Base-by-base conservation (phyloP, 1,140 invertebrate genomes). In the Meloidogyne floridensis region DNA sequence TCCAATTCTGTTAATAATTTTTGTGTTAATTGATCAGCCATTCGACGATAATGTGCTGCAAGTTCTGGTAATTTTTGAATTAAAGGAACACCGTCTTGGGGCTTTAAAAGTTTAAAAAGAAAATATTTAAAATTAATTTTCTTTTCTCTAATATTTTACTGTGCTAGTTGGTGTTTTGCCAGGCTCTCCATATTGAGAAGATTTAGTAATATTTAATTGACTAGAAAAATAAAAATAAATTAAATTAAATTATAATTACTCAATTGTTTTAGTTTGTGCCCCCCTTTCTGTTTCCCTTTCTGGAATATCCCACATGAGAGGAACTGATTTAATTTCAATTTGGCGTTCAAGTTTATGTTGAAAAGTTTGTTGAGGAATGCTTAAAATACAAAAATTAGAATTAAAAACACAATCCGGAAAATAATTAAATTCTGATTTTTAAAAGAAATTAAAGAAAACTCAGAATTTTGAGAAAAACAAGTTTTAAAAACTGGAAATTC, bases 11-110 rank as follows among this genome's bases (percentile, higher is more conserved):
- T 72, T 42, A 53, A 20, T 20, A 81, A 54, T 53, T 81, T 81
- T 18, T 72, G 53, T 47, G 72, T 79, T 59, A 81, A 80, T 56
- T 81, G 72, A 20, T 81, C 75, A 71, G 80, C 80, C 80, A 81
- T 81, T 72, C 56, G 75, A 3, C 80, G 80, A 47, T 81, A 81
- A 53, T 81, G 80, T 8, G 80, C 80, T 15, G 72, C 80, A 43
- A 81, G 47, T 71, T 79, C 77, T 32, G 59, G 59, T 72, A 43
- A 47, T 65, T 65, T 65, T 65, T 65, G 59, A 6, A 65, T n/a
- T n/a, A 65, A 15, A 8, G 15, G 56, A 77, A 79, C 65, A 43
- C 77, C 77, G 13, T 53, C 77, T 8, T 69, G 77, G 5, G 77
- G 77, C 15, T 69, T 79, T 69, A 65, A 65, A 65, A 11, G n/a